Evolutionary conservation across 2,888 invertebrate genomes (phyloP).

Genomic region (Galeopsomyia nigrocyanea): DNA sequence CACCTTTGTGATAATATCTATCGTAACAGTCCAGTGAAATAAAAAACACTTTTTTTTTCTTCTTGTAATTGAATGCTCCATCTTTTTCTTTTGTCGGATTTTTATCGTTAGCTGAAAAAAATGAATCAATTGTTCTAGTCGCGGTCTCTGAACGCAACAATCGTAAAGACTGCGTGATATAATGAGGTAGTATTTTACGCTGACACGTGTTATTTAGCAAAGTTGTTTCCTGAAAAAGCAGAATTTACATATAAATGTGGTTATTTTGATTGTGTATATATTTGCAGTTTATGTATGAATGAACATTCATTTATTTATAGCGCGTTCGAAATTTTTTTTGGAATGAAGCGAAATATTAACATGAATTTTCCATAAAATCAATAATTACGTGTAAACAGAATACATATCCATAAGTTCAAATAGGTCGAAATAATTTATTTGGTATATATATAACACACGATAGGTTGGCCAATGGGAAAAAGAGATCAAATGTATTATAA

Average conservation of each 20-base stretch:
- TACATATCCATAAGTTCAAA: conserved; percentile 14
- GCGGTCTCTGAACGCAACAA: conserved; percentile 26
- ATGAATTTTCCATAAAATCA: conserved; percentile 2
- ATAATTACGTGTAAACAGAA: conserved; percentile 11
- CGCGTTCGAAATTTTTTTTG: no score
- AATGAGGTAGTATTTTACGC: not conserved
- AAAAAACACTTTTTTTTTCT: not conserved
- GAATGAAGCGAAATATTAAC: no score
- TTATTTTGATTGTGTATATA: no score
- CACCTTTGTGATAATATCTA: not conserved
- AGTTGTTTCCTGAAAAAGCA: no score
- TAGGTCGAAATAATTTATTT: conserved; percentile 12
- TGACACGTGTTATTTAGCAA: no score
- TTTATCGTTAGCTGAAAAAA: no score
- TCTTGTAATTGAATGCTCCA: no score
- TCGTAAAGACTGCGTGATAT: conserved; percentile 30
- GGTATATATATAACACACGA: conserved; percentile 21
- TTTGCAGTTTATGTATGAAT: no score
- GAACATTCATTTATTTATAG: no score
- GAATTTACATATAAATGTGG: no score
- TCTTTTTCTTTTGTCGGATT: no score
- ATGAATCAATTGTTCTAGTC: conserved; percentile 26
- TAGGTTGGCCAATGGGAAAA: conserved; percentile 45
- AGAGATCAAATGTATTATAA: conserved; percentile 49
- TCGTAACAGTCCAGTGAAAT: conserved; percentile 5